These are phyloP conservation scores for Xerus rutilus DNA, from an alignment of 2,797 vertebrate species.

Conservation along the genomic window DNA sequence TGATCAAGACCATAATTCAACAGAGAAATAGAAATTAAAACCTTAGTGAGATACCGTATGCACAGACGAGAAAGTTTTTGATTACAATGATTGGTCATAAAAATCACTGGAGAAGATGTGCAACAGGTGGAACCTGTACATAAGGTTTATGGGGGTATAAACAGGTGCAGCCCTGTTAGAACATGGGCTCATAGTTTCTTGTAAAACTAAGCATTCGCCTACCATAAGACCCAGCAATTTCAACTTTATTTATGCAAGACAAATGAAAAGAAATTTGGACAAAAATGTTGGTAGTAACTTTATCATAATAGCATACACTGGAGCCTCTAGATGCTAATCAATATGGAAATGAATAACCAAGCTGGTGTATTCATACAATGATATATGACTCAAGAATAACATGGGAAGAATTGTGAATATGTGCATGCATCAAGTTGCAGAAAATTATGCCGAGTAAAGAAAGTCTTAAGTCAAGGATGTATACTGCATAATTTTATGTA, in stretches of 20 bases:
- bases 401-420: background rate
- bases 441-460: constrained; percentile 10
- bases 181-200: background rate
- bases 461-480: background rate
- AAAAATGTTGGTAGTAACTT: background rate
- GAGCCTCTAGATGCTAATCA: background rate
- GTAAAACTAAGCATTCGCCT: background rate
- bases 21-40: background rate
- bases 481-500: background rate
- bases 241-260: constrained; percentile 23
- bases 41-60: background rate
- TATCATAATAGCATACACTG: background rate
- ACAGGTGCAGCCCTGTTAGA: background rate
- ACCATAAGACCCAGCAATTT: background rate
- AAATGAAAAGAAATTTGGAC: background rate
- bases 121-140: background rate
- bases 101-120: background rate
- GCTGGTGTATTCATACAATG: background rate
- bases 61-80: background rate
- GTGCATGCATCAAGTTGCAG: background rate
- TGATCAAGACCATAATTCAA: background rate
- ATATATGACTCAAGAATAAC: background rate
- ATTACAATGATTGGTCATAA: background rate
- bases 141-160: background rate
- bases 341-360: background rate